A percentile compares a stretch with the other conserved stretches of the same genome.
phyloP scores from a whole-genome alignment of 2,113 vertebrate species.

The Lepidiolamprologus cunningtoni region DNA sequence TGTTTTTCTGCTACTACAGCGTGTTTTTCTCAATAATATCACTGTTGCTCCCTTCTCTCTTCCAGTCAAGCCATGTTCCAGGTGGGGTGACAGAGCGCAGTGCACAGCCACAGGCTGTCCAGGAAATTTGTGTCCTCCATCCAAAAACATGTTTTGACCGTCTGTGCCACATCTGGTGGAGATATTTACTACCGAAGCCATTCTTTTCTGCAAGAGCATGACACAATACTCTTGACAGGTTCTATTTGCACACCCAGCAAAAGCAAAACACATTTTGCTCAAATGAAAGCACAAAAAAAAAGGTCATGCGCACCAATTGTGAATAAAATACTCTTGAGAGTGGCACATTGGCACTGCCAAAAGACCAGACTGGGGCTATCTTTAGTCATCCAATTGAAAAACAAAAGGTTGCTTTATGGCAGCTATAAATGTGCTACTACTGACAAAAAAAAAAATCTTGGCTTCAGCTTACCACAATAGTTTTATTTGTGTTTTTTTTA shows the following conservation, averaged over 20 bases:
- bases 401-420: conserved; percentile 58
- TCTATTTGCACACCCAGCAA: conserved; percentile 43
- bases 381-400: conserved; percentile 60
- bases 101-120: conserved; percentile 44
- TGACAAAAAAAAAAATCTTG: conserved; percentile 31
- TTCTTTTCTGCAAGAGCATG: conserved; percentile 57
- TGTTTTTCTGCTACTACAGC: conserved; percentile 43
- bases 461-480: conserved; percentile 14
- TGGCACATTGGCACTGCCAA: conserved; percentile 38
- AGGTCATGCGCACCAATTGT: conserved; percentile 53
- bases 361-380: conserved; percentile 53
- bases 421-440: conserved; percentile 54
- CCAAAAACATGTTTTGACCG: conserved; percentile 79
- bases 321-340: conserved; percentile 45
- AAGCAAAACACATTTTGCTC: conserved; percentile 70
- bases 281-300: conserved; percentile 49
- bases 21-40: conserved; percentile 63
- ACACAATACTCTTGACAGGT: conserved; percentile 63
- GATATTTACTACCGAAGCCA: conserved; percentile 64
- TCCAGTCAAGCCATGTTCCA: conserved; percentile 52
- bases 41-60: conserved; percentile 2
- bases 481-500: not conserved
- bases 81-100: conserved; percentile 58
- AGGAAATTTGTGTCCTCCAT: conserved; percentile 68
- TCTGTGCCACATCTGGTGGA: conserved; percentile 69